Base-by-base conservation (phyloP, 2,888 invertebrate species). In the Drosophila birchii region DNA sequence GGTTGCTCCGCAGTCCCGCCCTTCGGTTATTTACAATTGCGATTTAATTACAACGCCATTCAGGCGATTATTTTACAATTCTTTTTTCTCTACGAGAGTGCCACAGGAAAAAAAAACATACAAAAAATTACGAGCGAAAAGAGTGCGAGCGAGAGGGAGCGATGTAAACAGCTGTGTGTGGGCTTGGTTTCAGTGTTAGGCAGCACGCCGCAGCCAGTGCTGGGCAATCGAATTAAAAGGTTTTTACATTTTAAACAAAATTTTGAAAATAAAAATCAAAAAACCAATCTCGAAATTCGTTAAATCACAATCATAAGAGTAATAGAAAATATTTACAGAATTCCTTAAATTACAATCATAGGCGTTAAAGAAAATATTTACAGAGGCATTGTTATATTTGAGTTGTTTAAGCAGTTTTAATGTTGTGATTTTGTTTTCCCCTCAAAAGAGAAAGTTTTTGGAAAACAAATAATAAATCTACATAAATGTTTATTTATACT, bases 101-200 rank as follows among this genome's bases (percentile, higher is more conserved):
- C 14, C 34, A 39, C 44, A 60, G 14, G 6, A 20, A 36, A 66
- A 66, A 66, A 64, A 63, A 62, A 64, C 32, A 36, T 34, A 67
- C 53, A 60, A 59, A 58, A 55, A 61, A 55, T 43, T 45, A 49
- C 44, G 51, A 69, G 63, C 39, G 63, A 64, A 64, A 64, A 63
- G 64, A 16, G 64, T 32, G 32, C 47, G 69, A 68, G 69, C 23
- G 61, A 59, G 61, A 61, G 26, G 43, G 34, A 6, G 18, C 23
- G 43, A 61, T 59, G 60, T 29, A 32, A 66, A 66, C 66, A 66
- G 66, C 66, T 66, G 66, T 63, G 41, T 16, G 58, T 61, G 63
- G 63, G 62, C 63, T 63, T 63, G 63, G 68, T 44, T 54, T 7
- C 29, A 38, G 64, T 66, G 64, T 14, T 66, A 51, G 26, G 8